Evolutionary conservation across 2,113 vertebrate genomes (phyloP), one percentile per base, ranked within the genome.

Genomic region (Peromyscus maniculatus): DNA sequence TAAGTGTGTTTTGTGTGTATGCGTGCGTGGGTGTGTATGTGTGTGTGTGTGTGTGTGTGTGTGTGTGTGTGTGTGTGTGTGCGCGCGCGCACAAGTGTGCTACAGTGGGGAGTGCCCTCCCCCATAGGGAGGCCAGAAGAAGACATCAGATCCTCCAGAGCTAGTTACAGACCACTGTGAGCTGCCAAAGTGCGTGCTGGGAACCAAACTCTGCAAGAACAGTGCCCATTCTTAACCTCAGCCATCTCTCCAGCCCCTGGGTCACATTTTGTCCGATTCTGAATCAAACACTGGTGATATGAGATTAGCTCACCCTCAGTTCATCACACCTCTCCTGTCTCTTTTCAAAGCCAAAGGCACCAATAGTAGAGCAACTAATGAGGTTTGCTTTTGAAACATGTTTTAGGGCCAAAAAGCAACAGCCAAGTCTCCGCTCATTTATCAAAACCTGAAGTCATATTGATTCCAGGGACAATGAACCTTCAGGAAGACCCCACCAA

Each of bases 21-120:
- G 57, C 1, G 24, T 16, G 52, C 11, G 52, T 10, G 52, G 0
- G 52, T 52, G 3, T 13, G 10, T 67, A 2, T n/a, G 36, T 72
- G 36, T 62, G 59, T 36, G 33, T 36, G 33, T 66, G 36, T 66
- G 6, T 72, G 69, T 72, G 69, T 62, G 52, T 52, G 3, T 13
- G 10, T 67, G 2, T n/a, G 36, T 72, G 36, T 62, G 59, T 36
- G 33, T 36, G 33, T 66, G 36, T 66, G 6, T 72, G 69, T 72
- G 5, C 1, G 31, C 36, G 31, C 36, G 17, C 17, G 7, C n/a
- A 52, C 10, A 52, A 52, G 17, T 33, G 17, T 36, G n/a, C 7
- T 72, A 19, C 7, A 22, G 17, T n/a, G 17, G 7, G 2, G 13
- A n/a, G 36, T n/a, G 36, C 7, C 15, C 2, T n/a, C 0, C 69